These are phyloP conservation scores for Halictus rubicundus DNA, from an alignment of 1,140 invertebrate genomes.

Conservation along the genomic window DNA sequence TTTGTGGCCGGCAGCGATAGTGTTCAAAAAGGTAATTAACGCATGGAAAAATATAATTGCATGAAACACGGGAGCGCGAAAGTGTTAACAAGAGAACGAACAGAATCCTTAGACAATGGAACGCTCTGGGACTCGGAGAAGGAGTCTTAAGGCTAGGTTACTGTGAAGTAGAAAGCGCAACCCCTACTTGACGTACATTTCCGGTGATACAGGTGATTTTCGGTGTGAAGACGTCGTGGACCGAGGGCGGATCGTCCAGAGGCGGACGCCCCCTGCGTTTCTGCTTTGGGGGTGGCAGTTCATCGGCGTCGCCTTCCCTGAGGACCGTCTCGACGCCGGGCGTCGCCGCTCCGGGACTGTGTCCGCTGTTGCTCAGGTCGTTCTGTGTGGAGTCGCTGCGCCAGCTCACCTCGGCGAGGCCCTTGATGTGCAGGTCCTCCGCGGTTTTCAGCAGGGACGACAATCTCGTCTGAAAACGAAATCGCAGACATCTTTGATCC, in stretches of 20 bases:
- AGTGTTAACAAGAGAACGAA: too few relatives aligned
- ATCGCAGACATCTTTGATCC: conserved; percentile 34
- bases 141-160: too few relatives aligned
- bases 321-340: conserved; percentile 80
- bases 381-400: conserved; percentile 83
- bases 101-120: too few relatives aligned
- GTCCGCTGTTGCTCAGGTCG: conserved; percentile 74
- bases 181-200: conserved; percentile 69
- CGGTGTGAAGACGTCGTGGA: conserved; percentile 80
- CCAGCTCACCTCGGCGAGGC: conserved; percentile 93
- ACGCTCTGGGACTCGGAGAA: too few relatives aligned
- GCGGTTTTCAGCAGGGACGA: conserved; percentile 93
- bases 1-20: too few relatives aligned
- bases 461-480: conserved; percentile 79
- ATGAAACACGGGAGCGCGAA: too few relatives aligned
- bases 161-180: too few relatives aligned
- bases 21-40: too few relatives aligned
- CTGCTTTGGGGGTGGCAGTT: conserved; percentile 75
- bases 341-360: conserved; percentile 73
- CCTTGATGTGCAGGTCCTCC: conserved; percentile 94
- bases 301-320: conserved; percentile 73
- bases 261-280: conserved; percentile 84
- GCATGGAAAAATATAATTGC: too few relatives aligned
- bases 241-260: conserved; percentile 83
- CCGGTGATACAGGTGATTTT: conserved; percentile 81